Evolutionary conservation across 2,888 invertebrate species (phyloP).

Genomic region (Prosapia bicincta): DNA sequence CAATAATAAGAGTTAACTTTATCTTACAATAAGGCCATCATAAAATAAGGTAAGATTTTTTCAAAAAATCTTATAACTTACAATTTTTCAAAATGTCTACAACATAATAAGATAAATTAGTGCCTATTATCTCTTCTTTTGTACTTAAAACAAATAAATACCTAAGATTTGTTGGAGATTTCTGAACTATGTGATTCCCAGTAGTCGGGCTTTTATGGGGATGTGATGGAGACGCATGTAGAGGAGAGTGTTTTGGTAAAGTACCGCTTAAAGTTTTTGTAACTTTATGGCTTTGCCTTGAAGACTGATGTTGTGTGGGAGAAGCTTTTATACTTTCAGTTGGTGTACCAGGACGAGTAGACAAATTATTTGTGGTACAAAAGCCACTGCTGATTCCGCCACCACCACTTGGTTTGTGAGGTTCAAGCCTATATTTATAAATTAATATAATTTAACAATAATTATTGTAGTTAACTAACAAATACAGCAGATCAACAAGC

Average conservation of each 20-base stretch:
- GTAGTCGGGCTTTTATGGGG: slow-evolving; percentile 44
- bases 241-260: slow-evolving; percentile 32
- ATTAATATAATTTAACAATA: background rate
- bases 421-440: background rate
- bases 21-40: too few species aligned
- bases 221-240: slow-evolving; percentile 55
- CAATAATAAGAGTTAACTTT: too few species aligned
- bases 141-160: background rate
- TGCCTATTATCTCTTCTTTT: too few species aligned
- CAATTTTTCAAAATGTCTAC: background rate
- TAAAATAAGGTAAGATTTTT: too few species aligned
- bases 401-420: background rate
- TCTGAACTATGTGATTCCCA: slow-evolving; percentile 28
- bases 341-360: slow-evolving; percentile 35
- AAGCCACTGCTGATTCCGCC: background rate
- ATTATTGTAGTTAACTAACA: too few species aligned
- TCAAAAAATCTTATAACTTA: background rate
- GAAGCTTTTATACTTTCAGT: slow-evolving; percentile 36
- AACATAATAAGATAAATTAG: background rate
- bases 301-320: slow-evolving; percentile 26
- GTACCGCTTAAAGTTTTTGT: slow-evolving; percentile 16
- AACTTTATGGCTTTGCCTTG: slow-evolving; percentile 20
- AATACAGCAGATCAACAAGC: too few species aligned
- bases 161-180: slow-evolving; percentile 32
- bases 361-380: slow-evolving; percentile 3